Evolutionary conservation across 2,888 invertebrate genomes (phyloP).

Genomic region (Oxytorus armatus): DNA sequence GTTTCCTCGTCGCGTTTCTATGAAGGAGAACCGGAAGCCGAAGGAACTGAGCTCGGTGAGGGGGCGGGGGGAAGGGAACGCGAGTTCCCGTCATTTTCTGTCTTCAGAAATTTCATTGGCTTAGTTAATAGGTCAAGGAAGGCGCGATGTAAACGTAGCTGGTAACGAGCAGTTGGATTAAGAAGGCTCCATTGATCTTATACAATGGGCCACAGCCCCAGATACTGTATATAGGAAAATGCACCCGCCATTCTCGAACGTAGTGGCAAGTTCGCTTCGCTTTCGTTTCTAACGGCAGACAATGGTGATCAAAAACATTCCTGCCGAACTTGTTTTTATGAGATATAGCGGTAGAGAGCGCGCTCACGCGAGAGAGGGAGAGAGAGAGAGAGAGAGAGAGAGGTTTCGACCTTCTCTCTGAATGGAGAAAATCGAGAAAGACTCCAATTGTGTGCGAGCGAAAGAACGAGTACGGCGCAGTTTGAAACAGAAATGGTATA

Average conservation of each 20-base stretch:
- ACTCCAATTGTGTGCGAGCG: conserved; percentile 40
- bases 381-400: conserved; percentile 2
- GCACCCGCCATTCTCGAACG: conserved; percentile 29
- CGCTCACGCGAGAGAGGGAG: too few relatives aligned
- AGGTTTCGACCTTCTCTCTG: neutral
- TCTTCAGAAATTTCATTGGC: conserved; percentile 69
- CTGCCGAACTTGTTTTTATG: conserved; percentile 52
- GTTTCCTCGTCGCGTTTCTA: conserved; percentile 29
- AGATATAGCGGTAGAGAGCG: neutral
- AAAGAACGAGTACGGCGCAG: conserved; percentile 39
- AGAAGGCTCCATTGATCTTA: conserved; percentile 72
- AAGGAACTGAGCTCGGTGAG: conserved; percentile 25
- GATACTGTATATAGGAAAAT: conserved; percentile 68
- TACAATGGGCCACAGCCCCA: conserved; percentile 70
- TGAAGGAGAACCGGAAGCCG: conserved; percentile 44
- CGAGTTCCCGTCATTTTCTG: conserved; percentile 37
- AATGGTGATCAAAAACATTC: conserved; percentile 64
- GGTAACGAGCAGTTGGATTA: conserved; percentile 76
- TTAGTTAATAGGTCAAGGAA: conserved; percentile 74
- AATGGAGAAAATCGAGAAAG: conserved; percentile 33
- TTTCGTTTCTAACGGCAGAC: conserved; percentile 44
- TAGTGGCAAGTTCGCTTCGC: conserved; percentile 24
- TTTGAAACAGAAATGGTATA: conserved; percentile 45
- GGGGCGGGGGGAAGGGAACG: neutral
- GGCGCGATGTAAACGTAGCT: conserved; percentile 73